These are phyloP conservation scores for Muschampia plurimacula DNA, from an alignment of 2,888 invertebrate species.

Conservation along the genomic window DNA sequence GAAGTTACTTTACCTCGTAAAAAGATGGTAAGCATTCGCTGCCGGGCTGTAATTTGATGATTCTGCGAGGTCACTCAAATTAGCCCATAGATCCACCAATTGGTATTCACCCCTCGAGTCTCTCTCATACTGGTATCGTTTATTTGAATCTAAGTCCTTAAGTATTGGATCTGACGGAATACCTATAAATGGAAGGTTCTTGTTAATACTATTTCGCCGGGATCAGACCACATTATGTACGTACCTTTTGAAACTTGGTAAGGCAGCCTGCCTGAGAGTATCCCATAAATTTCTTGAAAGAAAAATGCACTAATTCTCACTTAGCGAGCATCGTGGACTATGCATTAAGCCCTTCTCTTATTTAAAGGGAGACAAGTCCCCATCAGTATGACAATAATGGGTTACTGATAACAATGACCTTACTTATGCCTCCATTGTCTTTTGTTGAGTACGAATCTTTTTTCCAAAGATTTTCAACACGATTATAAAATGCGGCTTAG, in stretches of 20 bases:
- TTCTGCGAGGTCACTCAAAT: not conserved
- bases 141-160: not conserved
- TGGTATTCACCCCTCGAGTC: constrained; percentile 26
- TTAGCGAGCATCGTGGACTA: too few species aligned
- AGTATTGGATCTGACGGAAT: not conserved
- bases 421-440: too few species aligned
- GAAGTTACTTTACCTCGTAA: not conserved
- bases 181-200: not conserved
- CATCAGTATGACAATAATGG: too few species aligned
- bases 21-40: constrained; percentile 4
- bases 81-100: not conserved
- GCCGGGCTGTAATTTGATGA: not conserved
- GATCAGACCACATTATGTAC: too few species aligned
- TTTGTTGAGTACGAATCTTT: too few species aligned
- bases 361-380: too few species aligned
- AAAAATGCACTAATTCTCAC: too few species aligned
- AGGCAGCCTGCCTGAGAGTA: not conserved
- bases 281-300: too few species aligned
- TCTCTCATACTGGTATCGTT: constrained; percentile 25
- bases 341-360: too few species aligned
- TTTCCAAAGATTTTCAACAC: too few species aligned
- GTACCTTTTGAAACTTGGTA: not conserved
- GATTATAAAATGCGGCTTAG: too few species aligned
- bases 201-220: not conserved
- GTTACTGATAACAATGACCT: too few species aligned